Percentiles rank a stretch among this genome's conserved stretches.
These are phyloP conservation scores for Dynastes hyllus DNA, from an alignment of 2,888 invertebrate genomes.

Conservation along the genomic window DNA sequence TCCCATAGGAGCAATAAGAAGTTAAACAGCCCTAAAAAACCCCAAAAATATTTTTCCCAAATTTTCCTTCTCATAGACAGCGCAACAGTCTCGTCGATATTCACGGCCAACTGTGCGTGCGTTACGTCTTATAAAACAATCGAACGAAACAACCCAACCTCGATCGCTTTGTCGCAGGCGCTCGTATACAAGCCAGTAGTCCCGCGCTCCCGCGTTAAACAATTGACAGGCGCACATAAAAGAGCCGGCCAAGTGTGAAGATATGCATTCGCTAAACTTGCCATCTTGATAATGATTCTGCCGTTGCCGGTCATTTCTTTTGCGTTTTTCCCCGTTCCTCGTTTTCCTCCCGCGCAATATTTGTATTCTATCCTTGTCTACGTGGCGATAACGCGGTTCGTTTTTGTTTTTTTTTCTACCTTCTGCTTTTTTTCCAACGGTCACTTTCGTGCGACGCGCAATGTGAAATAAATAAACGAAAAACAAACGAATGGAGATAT, in stretches of 20 bases:
- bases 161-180: background rate
- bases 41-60: too few species aligned
- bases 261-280: slow-evolving; percentile 56
- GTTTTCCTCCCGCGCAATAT: background rate
- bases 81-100: too few species aligned
- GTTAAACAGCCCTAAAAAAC: too few species aligned
- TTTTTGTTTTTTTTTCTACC: background rate
- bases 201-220: slow-evolving; percentile 44
- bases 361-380: too few species aligned
- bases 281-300: slow-evolving; percentile 59
- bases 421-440: background rate
- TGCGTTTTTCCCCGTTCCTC: slow-evolving; percentile 37
- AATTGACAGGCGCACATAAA: slow-evolving; percentile 61
- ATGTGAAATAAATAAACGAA: background rate
- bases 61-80: too few species aligned
- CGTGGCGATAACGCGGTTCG: too few species aligned
- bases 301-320: slow-evolving; percentile 61
- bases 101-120: too few species aligned
- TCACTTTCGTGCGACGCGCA: slow-evolving; percentile 7
- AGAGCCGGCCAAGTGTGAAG: slow-evolving; percentile 61
- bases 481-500: background rate
- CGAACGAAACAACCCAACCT: slow-evolving; percentile 1
- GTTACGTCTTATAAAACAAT: too few species aligned
- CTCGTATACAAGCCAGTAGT: background rate
- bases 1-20: too few species aligned